Evolutionary conservation across 2,797 vertebrate genomes (phyloP), one percentile per base, ranked within the genome.

Genomic region (Pseudochaenichthys georgianus): DNA sequence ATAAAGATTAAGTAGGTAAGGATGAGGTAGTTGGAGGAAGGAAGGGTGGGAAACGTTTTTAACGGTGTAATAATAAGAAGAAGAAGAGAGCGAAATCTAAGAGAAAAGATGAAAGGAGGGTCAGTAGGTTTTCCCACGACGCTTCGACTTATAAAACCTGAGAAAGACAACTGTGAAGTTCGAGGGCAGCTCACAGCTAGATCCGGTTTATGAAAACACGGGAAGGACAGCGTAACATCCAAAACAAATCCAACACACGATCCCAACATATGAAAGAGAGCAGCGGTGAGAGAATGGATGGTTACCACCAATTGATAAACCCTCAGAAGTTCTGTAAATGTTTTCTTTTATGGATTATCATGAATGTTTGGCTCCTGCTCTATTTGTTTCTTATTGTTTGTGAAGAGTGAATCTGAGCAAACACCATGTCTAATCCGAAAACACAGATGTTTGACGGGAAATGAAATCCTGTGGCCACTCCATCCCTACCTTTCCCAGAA

Each of bases 141-240:
- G 53, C 75, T 63, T 68, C 13, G 11, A 66, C 72, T 80, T 54
- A 17, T 68, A 73, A 86, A 84, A 79, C 82, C 80, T 65, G 62
- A 75, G 77, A 84, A 85, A 86, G 75, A 78, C 78, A 78, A 77
- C 82, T 68, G 75, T 64, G 74, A 85, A 75, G 83, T 75, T 81
- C 16, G 61, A 79, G 82, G 80, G 72, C 77, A 84, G 83, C 73
- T 86, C 90, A 84, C 89, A 85, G 87, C 67, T 10, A 68, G 90
- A 87, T 72, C 62, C 77, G 54, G 70, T 79, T 76, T 81, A 89
- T 90, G 70, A 81, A 93, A 94, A 92, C 89, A 94, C 82, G 59
- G 78, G 42, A 63, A 90, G 88, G 75, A 92, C 77, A 54, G 75
- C 58, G 57, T 72, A 57, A 80, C 75, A 80, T 92, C 88, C 87